Evolutionary conservation across 2,113 vertebrate genomes (phyloP), one percentile per base, ranked within the genome.

Genomic region (Sceloporus undulatus): DNA sequence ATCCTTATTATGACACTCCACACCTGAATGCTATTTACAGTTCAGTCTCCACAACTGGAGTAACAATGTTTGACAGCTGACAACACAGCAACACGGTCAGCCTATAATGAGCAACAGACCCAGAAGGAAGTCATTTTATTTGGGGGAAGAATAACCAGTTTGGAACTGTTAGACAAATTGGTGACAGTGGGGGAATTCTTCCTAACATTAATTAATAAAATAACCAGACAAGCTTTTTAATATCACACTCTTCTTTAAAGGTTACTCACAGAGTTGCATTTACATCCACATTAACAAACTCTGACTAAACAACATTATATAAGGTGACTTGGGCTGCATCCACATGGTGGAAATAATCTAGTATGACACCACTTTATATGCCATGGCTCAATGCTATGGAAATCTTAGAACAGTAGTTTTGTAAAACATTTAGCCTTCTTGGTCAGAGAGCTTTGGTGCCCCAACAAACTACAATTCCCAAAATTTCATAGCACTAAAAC

Each of bases 1-100:
- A 78, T 29, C 42, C 16, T n/a, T 38, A 73, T 74, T 85, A 88
- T 16, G 0, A 88, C 59, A 68, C 40, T 38, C 62, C 19, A 29
- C 0, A 0, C 40, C 59, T 52, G 27, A 84, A 48, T 0, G 4
- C n/a, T 29, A 85, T 65, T 77, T 21, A 29, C 56, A 54, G 29
- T 59, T n/a, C 25, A 29, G 62, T 13, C 21, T 38, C 4, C n/a
- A 29, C 14, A 84, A 10, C 13, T n/a, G 48, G 18, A 9, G 19
- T 18, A 38, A 25, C 18, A 79, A 48, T 42, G 34, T 79, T 48
- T 59, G n/a, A 9, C 1, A 76, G 3, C 21, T 68, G 18, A 40
- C 18, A 8, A 9, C 48, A 18, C 48, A 40, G 59, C 18, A 48
- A 25, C 3, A n/a, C 40, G 0, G 3, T 21, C 8, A 42, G 9